phyloP scores from a whole-genome alignment of 2,888 invertebrate species.

The Leptopterna dolabrata region DNA sequence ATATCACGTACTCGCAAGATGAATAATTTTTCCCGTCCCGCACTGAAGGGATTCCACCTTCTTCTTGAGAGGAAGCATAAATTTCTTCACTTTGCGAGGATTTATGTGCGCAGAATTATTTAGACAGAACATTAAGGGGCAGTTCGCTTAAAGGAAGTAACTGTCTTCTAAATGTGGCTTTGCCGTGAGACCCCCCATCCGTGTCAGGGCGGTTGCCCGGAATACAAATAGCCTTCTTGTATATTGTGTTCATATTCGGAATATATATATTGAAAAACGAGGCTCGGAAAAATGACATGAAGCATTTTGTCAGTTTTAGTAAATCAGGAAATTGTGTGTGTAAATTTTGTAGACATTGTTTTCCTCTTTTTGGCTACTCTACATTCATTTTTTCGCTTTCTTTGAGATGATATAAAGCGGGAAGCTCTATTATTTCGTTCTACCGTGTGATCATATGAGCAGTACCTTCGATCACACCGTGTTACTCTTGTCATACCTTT shows the following conservation, averaged over 20 bases:
- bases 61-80: neutral
- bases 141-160: neutral
- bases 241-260: constrained; percentile 35
- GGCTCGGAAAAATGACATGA: neutral
- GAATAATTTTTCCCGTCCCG: constrained; percentile 12
- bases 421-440: no score
- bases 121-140: constrained; percentile 27
- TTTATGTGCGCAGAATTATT: constrained; percentile 40
- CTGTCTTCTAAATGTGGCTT: constrained; percentile 33
- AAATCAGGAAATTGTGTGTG: neutral
- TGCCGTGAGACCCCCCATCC: neutral
- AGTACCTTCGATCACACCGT: no score
- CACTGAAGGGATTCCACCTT: neutral
- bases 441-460: no score
- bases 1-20: neutral
- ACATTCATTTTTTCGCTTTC: neutral
- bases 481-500: no score
- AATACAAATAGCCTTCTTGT: constrained; percentile 39
- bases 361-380: neutral
- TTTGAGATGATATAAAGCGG: no score
- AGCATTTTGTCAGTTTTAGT: neutral
- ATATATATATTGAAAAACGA: neutral
- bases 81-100: neutral
- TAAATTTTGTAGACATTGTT: neutral
- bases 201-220: neutral